Base-by-base conservation (phyloP, 2,888 invertebrate species). In the Chamaedrilus cognettii region DNA sequence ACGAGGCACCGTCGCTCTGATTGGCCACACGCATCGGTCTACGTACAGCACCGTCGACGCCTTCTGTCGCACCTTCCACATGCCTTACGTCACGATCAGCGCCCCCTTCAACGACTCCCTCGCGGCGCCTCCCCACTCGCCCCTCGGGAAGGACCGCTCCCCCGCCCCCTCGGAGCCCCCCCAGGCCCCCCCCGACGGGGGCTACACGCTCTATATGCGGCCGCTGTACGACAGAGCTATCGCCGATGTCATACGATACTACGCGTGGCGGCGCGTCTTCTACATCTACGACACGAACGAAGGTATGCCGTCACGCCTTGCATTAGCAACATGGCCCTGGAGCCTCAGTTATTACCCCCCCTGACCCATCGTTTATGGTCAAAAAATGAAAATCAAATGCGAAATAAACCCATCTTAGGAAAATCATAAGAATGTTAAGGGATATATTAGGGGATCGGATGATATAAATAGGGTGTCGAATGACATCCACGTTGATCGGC, bases 211-310 rank as follows among this genome's bases (percentile, higher is more conserved):
- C 59, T 75, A 76, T 83, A 91, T 98, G 90, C 88, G 95, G 71
- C 97, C 97, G 50, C 93, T 96, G 85, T 96, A 96, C 85, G 94
- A 96, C 85, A 91, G 90, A 79, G 96, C 97, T 67, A 91, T 98
- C 81, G 91, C 96, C 76, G 96, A 96, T 85, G 92, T 96, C 68
- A 94, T 98, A 78, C 88, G 90, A 73, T 91, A 92, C 85, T 97
- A 97, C 85, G 91, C 90, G 60, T 95, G 95, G 95, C 88, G 89
- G 76, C 89, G 90, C 82, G 90, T 95, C 75, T 92, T 94, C 79
- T 94, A 93, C 85, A 87, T 95, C 77, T 94, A 94, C 84, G 93
- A 94, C 83, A 92, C 93, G 26, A 57, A 69, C 30, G 70, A 69
- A 65, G 72, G 72, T 64, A 30, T 50, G 56, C 31, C 19, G n/a